Evolutionary conservation across 1,140 invertebrate species (phyloP).

Genomic region (Drosophila arawakana): DNA sequence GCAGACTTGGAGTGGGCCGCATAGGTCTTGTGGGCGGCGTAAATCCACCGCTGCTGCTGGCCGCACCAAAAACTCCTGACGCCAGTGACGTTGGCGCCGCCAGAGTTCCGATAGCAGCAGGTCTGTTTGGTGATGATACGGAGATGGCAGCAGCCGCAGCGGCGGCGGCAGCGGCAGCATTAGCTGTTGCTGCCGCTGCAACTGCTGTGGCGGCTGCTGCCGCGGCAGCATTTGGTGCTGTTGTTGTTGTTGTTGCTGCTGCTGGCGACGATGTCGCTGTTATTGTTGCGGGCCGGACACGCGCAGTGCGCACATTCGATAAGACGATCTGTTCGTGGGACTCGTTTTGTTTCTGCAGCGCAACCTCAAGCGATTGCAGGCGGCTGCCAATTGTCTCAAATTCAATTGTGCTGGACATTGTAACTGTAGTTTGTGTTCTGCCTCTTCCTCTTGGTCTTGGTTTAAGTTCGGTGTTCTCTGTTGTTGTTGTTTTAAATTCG

Average conservation of each 20-base stretch:
- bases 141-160: constrained; percentile 1
- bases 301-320: constrained; percentile 51
- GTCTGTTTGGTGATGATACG: constrained; percentile 37
- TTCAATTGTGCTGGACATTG: constrained; percentile 70
- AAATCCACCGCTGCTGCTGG: constrained; percentile 28
- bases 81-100: constrained; percentile 26
- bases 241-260: constrained; percentile 33
- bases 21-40: constrained; percentile 49
- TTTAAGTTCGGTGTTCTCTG: constrained; percentile 14
- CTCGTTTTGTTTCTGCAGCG: constrained; percentile 88
- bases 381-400: constrained; percentile 86
- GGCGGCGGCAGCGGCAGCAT: constrained; percentile 5
- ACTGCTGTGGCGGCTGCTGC: constrained; percentile 45
- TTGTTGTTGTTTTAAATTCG: constrained; percentile 39
- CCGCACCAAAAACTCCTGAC: constrained; percentile 46
- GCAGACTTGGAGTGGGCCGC: constrained; percentile 62
- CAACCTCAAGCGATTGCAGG: constrained; percentile 88
- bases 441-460: neutral
- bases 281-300: constrained; percentile 56
- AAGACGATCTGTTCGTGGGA: constrained; percentile 82
- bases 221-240: constrained; percentile 25
- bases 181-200: constrained; percentile 42
- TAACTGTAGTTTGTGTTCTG: constrained; percentile 17
- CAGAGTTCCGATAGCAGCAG: constrained; percentile 23
- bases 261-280: constrained; percentile 20